These are phyloP conservation scores for Anser cygnoides DNA, from an alignment of 2,113 vertebrate species.

Conservation along the genomic window DNA sequence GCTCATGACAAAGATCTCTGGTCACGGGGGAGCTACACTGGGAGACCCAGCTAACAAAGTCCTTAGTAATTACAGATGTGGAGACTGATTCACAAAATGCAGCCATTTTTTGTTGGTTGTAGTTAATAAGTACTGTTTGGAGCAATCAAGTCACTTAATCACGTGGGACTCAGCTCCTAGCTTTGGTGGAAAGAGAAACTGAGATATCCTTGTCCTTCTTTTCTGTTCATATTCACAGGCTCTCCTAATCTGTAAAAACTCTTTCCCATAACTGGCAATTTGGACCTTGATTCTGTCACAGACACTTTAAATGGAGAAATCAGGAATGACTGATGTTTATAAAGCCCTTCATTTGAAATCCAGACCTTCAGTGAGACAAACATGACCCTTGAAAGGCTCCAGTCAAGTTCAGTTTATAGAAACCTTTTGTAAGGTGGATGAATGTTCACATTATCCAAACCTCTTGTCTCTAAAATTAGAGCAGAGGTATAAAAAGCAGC, in stretches of 20 bases:
- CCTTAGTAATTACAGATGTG: not conserved
- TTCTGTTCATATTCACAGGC: not conserved
- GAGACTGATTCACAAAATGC: constrained; percentile 19
- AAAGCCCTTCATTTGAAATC: not conserved
- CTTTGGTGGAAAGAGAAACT: not conserved
- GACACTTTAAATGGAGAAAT: not conserved
- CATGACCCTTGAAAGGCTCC: not conserved
- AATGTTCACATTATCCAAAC: not conserved
- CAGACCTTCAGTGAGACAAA: not conserved
- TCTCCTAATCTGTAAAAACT: not conserved
- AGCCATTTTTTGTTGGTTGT: not conserved
- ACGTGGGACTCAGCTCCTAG: not conserved
- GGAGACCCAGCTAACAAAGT: not conserved
- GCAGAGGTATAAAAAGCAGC: not conserved
- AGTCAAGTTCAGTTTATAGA: not conserved
- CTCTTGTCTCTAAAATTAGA: constrained; percentile 44
- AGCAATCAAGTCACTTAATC: not conserved
- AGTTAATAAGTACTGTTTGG: not conserved
- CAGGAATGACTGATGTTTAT: not conserved
- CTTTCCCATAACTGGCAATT: not conserved
- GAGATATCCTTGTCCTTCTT: not conserved
- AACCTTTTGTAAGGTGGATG: not conserved
- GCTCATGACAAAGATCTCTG: constrained; percentile 47
- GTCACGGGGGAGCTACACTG: not conserved
- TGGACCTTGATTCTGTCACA: not conserved